These are phyloP conservation scores for Diploptera punctata DNA, from an alignment of 2,888 invertebrate genomes.

Conservation along the genomic window DNA sequence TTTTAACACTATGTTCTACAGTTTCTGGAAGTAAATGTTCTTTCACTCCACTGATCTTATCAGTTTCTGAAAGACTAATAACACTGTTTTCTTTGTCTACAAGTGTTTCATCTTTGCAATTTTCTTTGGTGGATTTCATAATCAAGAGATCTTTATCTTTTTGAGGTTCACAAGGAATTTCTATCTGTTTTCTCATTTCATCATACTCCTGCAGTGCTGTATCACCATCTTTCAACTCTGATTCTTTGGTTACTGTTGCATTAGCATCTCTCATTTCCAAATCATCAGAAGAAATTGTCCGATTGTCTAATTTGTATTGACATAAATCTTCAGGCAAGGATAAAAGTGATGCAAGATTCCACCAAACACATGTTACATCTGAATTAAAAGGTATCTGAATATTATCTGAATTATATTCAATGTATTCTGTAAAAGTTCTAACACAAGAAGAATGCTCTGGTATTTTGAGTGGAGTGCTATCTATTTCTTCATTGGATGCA, in stretches of 20 bases:
- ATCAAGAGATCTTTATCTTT: too few relatives aligned
- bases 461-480: not conserved
- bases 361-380: slow-evolving; percentile 50
- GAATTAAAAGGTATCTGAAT: slow-evolving; percentile 39
- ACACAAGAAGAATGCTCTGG: slow-evolving; percentile 7
- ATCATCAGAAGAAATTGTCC: not conserved
- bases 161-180: too few relatives aligned
- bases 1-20: not conserved
- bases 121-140: too few relatives aligned
- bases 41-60: not conserved
- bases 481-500: slow-evolving; percentile 9
- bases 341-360: slow-evolving; percentile 49
- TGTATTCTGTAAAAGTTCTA: not conserved
- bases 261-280: not conserved
- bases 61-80: not conserved
- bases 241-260: not conserved
- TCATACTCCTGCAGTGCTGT: not conserved
- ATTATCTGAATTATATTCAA: not conserved
- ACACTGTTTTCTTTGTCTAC: not conserved
- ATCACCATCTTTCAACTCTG: not conserved
- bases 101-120: too few relatives aligned
- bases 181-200: too few relatives aligned
- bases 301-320: too few relatives aligned
- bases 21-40: not conserved
- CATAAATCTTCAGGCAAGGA: not conserved